These are phyloP conservation scores for Sphaerophoria rueppellii DNA, from an alignment of 2,888 invertebrate genomes.

Conservation along the genomic window DNA sequence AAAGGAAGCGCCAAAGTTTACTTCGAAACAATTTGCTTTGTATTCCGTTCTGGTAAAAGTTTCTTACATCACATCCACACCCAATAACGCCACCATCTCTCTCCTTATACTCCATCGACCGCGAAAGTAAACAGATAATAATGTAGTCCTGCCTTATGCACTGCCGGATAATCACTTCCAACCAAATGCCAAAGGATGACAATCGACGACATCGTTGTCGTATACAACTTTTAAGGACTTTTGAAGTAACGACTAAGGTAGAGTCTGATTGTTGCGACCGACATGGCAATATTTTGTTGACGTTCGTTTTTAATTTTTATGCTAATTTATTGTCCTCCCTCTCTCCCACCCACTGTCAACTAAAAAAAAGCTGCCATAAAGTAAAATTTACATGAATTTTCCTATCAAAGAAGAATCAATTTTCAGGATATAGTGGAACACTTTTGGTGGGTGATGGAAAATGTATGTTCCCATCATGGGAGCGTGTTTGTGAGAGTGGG, in stretches of 20 bases:
- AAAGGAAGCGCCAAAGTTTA: conserved; percentile 67
- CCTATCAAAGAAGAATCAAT: conserved; percentile 70
- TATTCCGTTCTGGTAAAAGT: conserved; percentile 54
- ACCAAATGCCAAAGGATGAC: conserved; percentile 64
- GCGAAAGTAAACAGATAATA: conserved; percentile 62
- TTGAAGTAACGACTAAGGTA: not conserved
- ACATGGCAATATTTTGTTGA: conserved; percentile 51
- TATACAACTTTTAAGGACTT: conserved; percentile 12
- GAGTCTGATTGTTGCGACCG: conserved; percentile 54
- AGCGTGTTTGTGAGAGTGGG: not conserved
- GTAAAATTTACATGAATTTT: conserved; percentile 67
- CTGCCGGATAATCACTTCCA: conserved; percentile 69
- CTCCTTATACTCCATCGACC: not conserved
- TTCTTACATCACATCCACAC: conserved; percentile 28
- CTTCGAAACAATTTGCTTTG: conserved; percentile 73
- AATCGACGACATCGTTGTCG: conserved; percentile 32
- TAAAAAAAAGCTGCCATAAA: conserved; percentile 14
- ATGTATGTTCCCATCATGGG: conserved; percentile 44
- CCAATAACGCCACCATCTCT: not conserved
- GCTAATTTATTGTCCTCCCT: conserved; percentile 51
- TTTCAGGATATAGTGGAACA: conserved; percentile 70
- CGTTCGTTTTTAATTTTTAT: conserved; percentile 62
- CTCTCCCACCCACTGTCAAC: not conserved
- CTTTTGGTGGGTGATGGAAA: conserved; percentile 41
- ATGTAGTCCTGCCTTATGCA: conserved; percentile 63